A percentile compares a stretch with the other conserved stretches of the same genome.
Conservation (phyloP, 2,888 invertebrate genomes). For the Pristionchus exspectatus region DNA sequence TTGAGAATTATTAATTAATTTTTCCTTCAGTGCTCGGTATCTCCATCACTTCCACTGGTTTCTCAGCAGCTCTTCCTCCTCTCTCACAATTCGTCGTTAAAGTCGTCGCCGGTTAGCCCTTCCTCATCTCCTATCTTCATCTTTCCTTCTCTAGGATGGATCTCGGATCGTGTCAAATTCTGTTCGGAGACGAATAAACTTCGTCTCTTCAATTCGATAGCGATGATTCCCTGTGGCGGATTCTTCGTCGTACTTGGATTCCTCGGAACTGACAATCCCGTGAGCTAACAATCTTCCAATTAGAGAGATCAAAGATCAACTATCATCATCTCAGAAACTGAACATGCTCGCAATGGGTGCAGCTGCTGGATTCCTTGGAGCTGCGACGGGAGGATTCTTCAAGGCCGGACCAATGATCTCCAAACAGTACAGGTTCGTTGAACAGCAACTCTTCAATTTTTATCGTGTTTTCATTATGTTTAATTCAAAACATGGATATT, state of each 20-base stretch:
- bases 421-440: constrained; percentile 70
- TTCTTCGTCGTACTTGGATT: constrained; percentile 73
- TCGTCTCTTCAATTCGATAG: constrained; percentile 76
- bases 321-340: constrained; percentile 49
- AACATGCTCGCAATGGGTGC: constrained; percentile 68
- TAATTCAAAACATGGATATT: too few species aligned
- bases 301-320: constrained; percentile 37
- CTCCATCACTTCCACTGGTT: constrained; percentile 73
- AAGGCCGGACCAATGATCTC: constrained; percentile 76
- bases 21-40: constrained; percentile 71
- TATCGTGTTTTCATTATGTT: too few species aligned
- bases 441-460: too few species aligned
- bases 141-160: constrained; percentile 55
- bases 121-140: not conserved
- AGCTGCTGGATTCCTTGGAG: constrained; percentile 70
- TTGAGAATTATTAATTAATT: not conserved
- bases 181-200: constrained; percentile 76
- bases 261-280: constrained; percentile 66
- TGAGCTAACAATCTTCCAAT: not conserved
- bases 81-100: constrained; percentile 75
- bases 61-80: constrained; percentile 77
- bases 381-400: constrained; percentile 77
- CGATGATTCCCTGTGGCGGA: constrained; percentile 71
- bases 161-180: constrained; percentile 70
- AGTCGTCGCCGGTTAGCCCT: constrained; percentile 65